Evolutionary conservation across 2,888 invertebrate genomes (phyloP).

Genomic region (Drosophila stalkeri): DNA sequence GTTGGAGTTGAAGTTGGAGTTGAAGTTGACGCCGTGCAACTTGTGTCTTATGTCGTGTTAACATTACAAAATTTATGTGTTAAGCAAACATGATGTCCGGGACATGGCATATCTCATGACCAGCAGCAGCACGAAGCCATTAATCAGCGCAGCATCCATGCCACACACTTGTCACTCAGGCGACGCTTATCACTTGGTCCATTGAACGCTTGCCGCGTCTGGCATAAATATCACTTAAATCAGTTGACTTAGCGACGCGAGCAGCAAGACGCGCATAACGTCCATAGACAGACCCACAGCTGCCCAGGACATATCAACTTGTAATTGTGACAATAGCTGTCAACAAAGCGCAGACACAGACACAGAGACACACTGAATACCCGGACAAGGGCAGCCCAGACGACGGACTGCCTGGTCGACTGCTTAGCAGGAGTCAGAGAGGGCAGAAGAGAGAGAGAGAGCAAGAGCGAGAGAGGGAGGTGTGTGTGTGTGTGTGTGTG

Average conservation of each 20-base stretch:
- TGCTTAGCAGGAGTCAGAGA: conserved; percentile 66
- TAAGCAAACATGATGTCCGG: conserved; percentile 26
- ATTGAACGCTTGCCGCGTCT: conserved; percentile 74
- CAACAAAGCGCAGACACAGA: conserved; percentile 69
- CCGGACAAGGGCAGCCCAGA: conserved; percentile 49
- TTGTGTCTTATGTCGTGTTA: conserved; percentile 79
- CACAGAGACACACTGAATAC: background rate
- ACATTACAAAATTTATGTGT: conserved; percentile 82
- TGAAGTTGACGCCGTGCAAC: conserved; percentile 46
- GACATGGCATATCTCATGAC: conserved; percentile 42
- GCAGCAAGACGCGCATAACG: conserved; percentile 13
- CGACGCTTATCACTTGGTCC: conserved; percentile 74
- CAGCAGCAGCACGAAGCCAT: conserved; percentile 63
- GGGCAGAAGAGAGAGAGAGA: conserved; percentile 40
- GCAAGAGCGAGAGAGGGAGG: conserved; percentile 38
- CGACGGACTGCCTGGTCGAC: conserved; percentile 37
- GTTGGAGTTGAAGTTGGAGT: background rate
- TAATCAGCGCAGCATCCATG: conserved; percentile 75
- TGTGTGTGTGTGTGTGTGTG: conserved; percentile 34
- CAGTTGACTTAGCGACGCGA: conserved; percentile 79
- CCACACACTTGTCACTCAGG: conserved; percentile 79
- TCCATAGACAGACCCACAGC: conserved; percentile 47
- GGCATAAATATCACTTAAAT: conserved; percentile 83
- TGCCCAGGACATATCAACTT: conserved; percentile 79
- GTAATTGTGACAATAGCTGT: conserved; percentile 84